Evolutionary conservation across 2,797 vertebrate genomes (phyloP).

Genomic region (Astyanax mexicanus): DNA sequence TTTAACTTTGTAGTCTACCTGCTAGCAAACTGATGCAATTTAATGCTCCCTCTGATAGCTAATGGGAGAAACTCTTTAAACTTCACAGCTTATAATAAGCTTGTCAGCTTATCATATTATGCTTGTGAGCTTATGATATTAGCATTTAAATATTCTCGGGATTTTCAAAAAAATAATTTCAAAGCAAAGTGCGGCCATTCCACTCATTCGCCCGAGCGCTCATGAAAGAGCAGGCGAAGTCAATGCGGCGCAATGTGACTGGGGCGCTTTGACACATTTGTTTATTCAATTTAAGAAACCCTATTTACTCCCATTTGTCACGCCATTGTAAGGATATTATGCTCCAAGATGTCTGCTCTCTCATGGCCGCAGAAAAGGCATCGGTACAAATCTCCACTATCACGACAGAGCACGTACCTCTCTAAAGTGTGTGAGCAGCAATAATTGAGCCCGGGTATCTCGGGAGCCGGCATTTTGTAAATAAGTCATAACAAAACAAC

Average conservation of each 20-base stretch:
- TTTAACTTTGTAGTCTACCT: slow-evolving; percentile 79
- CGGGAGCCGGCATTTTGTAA: not conserved
- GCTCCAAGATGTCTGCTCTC: slow-evolving; percentile 22
- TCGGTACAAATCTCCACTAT: slow-evolving; percentile 20
- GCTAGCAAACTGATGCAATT: slow-evolving; percentile 77
- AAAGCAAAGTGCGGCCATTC: slow-evolving; percentile 77
- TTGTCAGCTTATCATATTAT: slow-evolving; percentile 89
- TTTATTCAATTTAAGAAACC: slow-evolving; percentile 48
- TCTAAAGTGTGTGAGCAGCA: slow-evolving; percentile 5
- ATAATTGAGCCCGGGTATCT: slow-evolving; percentile 15
- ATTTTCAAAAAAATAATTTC: slow-evolving; percentile 77
- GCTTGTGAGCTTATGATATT: slow-evolving; percentile 87
- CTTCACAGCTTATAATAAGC: slow-evolving; percentile 87
- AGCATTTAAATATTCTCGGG: slow-evolving; percentile 84
- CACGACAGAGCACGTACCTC: not conserved
- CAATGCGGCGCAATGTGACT: slow-evolving; percentile 24
- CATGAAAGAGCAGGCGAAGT: slow-evolving; percentile 61
- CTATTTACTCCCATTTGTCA: slow-evolving; percentile 48
- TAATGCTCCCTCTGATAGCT: slow-evolving; percentile 83
- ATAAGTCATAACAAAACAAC: slow-evolving; percentile 8
- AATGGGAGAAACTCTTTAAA: slow-evolving; percentile 86
- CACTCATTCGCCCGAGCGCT: slow-evolving; percentile 73
- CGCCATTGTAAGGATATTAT: slow-evolving; percentile 13
- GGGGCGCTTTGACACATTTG: slow-evolving; percentile 32
- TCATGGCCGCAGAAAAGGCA: slow-evolving; percentile 9